Conservation (phyloP, 2,113 vertebrate genomes). For the Circaetus cinerascens region DNA sequence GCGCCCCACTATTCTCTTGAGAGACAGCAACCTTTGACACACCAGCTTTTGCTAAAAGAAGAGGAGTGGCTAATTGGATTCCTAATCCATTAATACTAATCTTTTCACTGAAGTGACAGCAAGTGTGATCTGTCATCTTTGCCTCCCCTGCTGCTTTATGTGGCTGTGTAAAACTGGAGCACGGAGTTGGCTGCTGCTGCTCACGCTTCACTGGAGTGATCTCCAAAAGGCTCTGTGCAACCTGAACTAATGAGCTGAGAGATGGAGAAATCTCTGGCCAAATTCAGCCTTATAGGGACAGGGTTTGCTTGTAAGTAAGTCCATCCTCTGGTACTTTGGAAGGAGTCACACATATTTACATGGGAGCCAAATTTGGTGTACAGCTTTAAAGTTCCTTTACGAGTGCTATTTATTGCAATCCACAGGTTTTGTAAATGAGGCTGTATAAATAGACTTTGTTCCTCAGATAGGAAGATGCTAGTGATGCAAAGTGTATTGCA, state of each 20-base stretch:
- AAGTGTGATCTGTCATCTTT: conserved; percentile 21
- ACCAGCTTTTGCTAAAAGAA: conserved; percentile 39
- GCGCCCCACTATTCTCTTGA: neutral
- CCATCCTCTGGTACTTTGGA: neutral
- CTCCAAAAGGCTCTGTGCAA: neutral
- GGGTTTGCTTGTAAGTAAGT: neutral
- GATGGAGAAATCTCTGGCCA: neutral
- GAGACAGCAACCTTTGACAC: conserved; percentile 35
- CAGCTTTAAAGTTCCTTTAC: neutral
- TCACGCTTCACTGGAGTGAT: neutral
- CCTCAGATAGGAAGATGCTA: neutral
- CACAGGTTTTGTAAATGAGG: neutral
- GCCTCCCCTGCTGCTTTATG: neutral
- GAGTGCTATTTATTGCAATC: neutral
- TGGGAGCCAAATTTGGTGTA: neutral
- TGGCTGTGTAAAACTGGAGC: neutral
- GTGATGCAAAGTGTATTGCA: neutral
- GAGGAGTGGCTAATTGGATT: conserved; percentile 60
- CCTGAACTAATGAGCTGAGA: neutral
- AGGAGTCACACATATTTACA: neutral
- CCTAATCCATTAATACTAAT: conserved; percentile 57
- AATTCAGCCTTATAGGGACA: neutral
- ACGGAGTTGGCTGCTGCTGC: neutral
- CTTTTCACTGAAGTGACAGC: conserved; percentile 28
- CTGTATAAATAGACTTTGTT: neutral